These are phyloP conservation scores for Argopecten irradians DNA, from an alignment of 1,140 invertebrate genomes.

Conservation along the genomic window DNA sequence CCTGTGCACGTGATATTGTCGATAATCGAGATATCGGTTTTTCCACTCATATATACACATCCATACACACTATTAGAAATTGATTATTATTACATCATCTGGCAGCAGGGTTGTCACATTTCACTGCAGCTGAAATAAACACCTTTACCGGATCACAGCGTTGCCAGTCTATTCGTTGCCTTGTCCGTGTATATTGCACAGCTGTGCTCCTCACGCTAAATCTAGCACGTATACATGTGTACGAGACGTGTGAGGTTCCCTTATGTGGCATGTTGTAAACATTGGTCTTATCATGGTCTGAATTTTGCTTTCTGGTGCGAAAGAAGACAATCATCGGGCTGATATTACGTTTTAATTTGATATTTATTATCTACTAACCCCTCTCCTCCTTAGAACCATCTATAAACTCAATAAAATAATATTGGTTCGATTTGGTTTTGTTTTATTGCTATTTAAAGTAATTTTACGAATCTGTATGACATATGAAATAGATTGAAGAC, in stretches of 20 bases:
- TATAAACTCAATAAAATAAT: too few relatives aligned
- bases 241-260: too few relatives aligned
- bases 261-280: not conserved
- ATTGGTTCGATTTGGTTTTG: too few relatives aligned
- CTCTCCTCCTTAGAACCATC: too few relatives aligned
- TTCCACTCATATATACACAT: not conserved
- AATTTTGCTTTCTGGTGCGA: too few relatives aligned
- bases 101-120: not conserved
- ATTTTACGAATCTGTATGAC: too few relatives aligned
- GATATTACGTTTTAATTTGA: too few relatives aligned
- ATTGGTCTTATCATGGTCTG: not conserved
- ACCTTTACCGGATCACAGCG: not conserved
- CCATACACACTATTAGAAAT: not conserved
- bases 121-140: not conserved
- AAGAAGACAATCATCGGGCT: too few relatives aligned
- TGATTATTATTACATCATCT: not conserved
- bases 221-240: not conserved
- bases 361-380: too few relatives aligned
- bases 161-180: not conserved
- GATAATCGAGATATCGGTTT: not conserved
- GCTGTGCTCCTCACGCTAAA: not conserved
- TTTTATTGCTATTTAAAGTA: too few relatives aligned
- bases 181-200: not conserved
- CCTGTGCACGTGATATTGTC: not conserved
- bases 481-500: too few relatives aligned